Evolutionary conservation across 2,113 vertebrate genomes (phyloP), one percentile per base, ranked within the genome.

Genomic region (Oreotrochilus melanogaster): DNA sequence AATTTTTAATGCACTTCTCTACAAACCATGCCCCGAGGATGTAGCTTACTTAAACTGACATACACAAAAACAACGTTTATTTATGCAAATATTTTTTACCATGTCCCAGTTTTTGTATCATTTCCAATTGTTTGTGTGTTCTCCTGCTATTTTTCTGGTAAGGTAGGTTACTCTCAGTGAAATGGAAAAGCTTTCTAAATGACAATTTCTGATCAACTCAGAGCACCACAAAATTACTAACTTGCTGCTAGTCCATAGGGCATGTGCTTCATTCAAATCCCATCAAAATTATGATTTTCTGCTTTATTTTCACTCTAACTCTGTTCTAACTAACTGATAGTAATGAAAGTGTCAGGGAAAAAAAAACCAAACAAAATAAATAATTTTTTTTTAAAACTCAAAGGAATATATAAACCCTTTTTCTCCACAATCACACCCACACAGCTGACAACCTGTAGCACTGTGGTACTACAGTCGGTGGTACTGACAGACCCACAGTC

Each of bases 71-170:
- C 45, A 71, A 78, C 28, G 25, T n/a, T 37, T 39, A 39, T 39
- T 58, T 4, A 51, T 70, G 60, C 73, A 83, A 91, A 95, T 56
- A 67, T 10, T 57, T 21, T 61, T n/a, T 54, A 53, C 51, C 48
- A 25, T 86, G 56, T 10, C 88, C 86, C 25, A 31, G 10, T 7
- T 88, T 88, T 47, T 62, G 31, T 65, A 65, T 62, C 18, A 10
- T 73, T 91, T 60, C 42, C 66, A 76, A 3, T 25, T 10, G 4
- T 75, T 89, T 81, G 18, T 33, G 60, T 71, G 61, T 27, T 86
- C 88, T 83, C 67, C 76, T 92, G 88, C 75, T 83, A 28, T 90
- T 64, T 66, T 60, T 11, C 70, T 86, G 86, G 69, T 18, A 64
- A 83, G 85, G 60, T 4, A 1, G 14, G 15, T 47, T 33, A 56